phyloP scores from a whole-genome alignment of 1,140 invertebrate genomes.

The Monochamus saltuarius region DNA sequence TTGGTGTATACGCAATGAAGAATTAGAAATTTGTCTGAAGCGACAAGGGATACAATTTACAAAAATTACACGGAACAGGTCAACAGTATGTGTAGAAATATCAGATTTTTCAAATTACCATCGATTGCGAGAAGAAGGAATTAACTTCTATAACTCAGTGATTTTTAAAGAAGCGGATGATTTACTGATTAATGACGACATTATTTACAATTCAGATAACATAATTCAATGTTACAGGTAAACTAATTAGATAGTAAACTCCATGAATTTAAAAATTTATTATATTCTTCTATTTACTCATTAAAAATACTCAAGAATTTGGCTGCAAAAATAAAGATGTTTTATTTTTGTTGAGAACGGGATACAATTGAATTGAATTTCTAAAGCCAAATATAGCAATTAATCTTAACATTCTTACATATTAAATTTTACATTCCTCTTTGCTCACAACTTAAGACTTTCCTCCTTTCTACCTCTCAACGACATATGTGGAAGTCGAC shows the following conservation, averaged over 20 bases:
- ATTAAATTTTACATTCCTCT: no score
- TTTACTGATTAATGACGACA: slow-evolving; percentile 6
- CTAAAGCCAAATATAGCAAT: no score
- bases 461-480: no score
- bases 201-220: slow-evolving; percentile 21
- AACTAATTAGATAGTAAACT: background rate
- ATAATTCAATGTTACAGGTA: slow-evolving; percentile 33
- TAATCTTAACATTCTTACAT: no score
- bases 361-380: no score
- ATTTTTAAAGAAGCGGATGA: slow-evolving; percentile 23
- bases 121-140: slow-evolving; percentile 24
- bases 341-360: no score
- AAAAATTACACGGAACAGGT: slow-evolving; percentile 17
- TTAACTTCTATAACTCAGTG: slow-evolving; percentile 30
- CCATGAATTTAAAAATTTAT: no score
- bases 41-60: slow-evolving; percentile 19
- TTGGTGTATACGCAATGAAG: slow-evolving; percentile 31
- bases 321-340: no score
- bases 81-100: slow-evolving; percentile 22
- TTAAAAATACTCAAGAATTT: no score
- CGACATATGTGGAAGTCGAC: no score
- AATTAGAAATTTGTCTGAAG: slow-evolving; percentile 25
- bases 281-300: no score
- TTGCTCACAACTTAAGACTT: no score
- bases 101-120: slow-evolving; percentile 19